Conservation (phyloP, 2,113 vertebrate species). For the Taurulus bubalis region DNA sequence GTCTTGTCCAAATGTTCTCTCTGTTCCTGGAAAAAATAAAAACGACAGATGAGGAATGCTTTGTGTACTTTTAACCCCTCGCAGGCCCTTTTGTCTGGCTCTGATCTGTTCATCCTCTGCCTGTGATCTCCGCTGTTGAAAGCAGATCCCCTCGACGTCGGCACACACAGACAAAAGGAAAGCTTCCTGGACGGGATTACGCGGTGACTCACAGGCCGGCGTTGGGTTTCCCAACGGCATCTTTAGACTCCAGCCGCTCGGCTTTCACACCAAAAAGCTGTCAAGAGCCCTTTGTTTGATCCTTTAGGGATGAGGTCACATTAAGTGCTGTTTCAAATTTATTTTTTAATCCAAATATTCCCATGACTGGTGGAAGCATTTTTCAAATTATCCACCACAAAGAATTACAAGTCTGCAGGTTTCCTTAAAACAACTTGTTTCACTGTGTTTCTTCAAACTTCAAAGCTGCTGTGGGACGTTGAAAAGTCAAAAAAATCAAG, state of each 20-base stretch:
- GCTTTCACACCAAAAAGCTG: constrained; percentile 6
- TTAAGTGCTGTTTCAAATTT: neutral
- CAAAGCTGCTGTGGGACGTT: too few relatives aligned
- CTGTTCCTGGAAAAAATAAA: constrained; percentile 49
- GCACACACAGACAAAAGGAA: constrained; percentile 32
- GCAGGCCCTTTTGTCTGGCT: constrained; percentile 48
- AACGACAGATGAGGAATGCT: constrained; percentile 42
- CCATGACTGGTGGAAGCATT: neutral
- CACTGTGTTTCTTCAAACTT: neutral
- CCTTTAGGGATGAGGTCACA: neutral
- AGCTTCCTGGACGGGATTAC: constrained; percentile 53
- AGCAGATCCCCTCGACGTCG: constrained; percentile 57
- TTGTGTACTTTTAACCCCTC: constrained; percentile 69
- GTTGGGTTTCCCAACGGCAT: constrained; percentile 31
- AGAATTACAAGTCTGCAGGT: neutral
- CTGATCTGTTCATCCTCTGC: constrained; percentile 62
- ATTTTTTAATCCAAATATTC: neutral
- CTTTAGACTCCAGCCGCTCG: constrained; percentile 25
- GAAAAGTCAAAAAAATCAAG: neutral
- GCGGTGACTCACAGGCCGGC: constrained; percentile 6
- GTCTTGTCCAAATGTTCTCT: constrained; percentile 39
- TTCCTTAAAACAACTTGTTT: neutral
- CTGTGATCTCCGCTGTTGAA: constrained; percentile 61
- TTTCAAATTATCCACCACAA: neutral
- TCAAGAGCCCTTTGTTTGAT: neutral